phyloP scores from a whole-genome alignment of 2,113 vertebrate genomes.

The Perognathus longimembris region DNA sequence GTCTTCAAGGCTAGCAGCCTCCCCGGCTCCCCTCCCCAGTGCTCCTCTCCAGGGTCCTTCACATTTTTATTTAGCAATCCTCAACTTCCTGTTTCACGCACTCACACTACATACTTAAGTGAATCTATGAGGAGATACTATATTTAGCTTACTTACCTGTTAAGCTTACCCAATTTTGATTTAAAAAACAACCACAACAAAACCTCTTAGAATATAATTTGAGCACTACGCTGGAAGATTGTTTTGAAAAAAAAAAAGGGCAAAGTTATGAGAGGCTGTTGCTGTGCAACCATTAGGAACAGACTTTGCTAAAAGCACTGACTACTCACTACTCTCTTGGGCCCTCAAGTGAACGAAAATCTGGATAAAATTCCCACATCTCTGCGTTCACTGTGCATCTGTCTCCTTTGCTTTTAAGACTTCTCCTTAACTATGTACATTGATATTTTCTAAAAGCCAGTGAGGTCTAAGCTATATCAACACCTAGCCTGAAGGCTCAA shows the following conservation, averaged over 20 bases:
- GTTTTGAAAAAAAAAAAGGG: neutral
- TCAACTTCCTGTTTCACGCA: neutral
- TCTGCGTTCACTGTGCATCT: too few species aligned
- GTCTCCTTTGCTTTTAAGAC: too few species aligned
- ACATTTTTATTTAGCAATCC: neutral
- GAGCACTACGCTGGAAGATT: neutral
- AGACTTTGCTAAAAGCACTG: too few species aligned
- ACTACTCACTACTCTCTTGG: too few species aligned
- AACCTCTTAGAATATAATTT: neutral
- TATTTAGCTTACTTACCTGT: fast-evolving
- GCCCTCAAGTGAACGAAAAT: too few species aligned
- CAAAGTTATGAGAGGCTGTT: neutral
- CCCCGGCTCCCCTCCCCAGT: neutral
- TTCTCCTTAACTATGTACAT: too few species aligned
- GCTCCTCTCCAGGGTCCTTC: too few species aligned
- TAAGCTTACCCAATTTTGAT: neutral
- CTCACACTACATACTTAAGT: neutral
- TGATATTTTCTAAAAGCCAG: too few species aligned
- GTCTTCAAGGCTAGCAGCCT: neutral
- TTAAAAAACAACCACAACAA: neutral
- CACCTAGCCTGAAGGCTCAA: too few species aligned
- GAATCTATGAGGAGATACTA: neutral
- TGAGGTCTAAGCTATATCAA: too few species aligned
- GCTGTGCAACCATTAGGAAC: neutral
- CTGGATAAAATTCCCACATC: too few species aligned